phyloP scores from a whole-genome alignment of 1,140 invertebrate species.

The Mamestra configurata region DNA sequence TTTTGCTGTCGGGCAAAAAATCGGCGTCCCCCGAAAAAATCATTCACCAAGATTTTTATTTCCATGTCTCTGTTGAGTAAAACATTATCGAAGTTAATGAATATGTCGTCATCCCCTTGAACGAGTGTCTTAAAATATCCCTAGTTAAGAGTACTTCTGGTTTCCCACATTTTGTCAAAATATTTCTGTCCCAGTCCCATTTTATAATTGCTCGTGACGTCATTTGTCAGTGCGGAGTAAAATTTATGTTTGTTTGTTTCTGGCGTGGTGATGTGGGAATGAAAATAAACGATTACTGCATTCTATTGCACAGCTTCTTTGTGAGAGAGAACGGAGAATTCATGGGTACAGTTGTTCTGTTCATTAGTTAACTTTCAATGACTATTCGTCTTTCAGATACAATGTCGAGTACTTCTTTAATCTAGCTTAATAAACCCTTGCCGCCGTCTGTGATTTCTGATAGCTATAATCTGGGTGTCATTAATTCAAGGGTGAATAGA shows the following conservation, averaged over 20 bases:
- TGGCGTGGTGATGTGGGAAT: conserved; percentile 1
- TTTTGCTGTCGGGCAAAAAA: no score
- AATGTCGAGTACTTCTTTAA: no score
- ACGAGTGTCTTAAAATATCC: not conserved
- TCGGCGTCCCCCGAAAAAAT: no score
- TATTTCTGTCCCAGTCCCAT: not conserved
- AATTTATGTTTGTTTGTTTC: conserved; percentile 25
- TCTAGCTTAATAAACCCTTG: no score
- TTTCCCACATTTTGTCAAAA: conserved; percentile 8
- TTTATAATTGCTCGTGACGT: not conserved
- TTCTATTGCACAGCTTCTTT: not conserved
- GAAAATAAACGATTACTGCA: conserved; percentile 4
- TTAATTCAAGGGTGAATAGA: no score
- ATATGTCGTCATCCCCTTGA: not conserved
- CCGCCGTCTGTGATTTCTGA: no score
- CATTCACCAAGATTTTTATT: no score
- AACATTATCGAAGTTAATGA: not conserved
- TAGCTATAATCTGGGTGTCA: no score
- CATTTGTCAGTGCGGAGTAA: conserved; percentile 2
- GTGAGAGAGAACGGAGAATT: not conserved
- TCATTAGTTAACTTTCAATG: not conserved
- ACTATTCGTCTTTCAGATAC: not conserved
- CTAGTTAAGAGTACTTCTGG: not conserved
- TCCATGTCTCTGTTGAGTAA: no score
- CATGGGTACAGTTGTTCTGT: not conserved